Conservation (phyloP, 2,888 invertebrate genomes). For the Sphaeridia pumilis region DNA sequence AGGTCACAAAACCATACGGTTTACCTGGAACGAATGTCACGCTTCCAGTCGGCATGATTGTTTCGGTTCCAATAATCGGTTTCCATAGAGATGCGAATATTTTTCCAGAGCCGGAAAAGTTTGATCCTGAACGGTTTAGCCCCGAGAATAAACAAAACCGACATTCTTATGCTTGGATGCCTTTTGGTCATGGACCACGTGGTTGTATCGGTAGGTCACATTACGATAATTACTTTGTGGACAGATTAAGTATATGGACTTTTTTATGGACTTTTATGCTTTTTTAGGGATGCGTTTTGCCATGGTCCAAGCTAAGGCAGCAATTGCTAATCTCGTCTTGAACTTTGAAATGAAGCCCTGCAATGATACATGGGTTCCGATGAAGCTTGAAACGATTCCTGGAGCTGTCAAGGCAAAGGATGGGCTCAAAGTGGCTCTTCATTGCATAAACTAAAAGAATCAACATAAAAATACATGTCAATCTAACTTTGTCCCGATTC, state of each 20-base stretch:
- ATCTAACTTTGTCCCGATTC: no score
- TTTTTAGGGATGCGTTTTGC: slow-evolving; percentile 6
- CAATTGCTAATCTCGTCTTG: slow-evolving; percentile 1
- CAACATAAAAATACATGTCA: no score
- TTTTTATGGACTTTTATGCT: background rate
- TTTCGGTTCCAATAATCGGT: slow-evolving; percentile 8
- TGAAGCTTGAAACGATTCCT: background rate
- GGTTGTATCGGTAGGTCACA: slow-evolving; percentile 18
- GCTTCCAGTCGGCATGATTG: slow-evolving; percentile 8
- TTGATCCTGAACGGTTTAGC: slow-evolving; percentile 17
- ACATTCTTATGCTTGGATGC: slow-evolving; percentile 14
- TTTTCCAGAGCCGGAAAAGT: slow-evolving; percentile 16
- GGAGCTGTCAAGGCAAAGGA: background rate
- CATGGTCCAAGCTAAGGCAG: slow-evolving; percentile 7
- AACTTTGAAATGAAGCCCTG: slow-evolving; percentile 6
- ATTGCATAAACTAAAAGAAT: no score
- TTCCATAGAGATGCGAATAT: slow-evolving; percentile 12
- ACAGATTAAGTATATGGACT: background rate
- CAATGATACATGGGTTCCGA: background rate
- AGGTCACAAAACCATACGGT: slow-evolving; percentile 9
- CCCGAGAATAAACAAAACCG: slow-evolving; percentile 10
- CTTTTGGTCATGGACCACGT: slow-evolving; percentile 19
- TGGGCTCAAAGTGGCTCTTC: background rate
- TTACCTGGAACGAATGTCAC: slow-evolving; percentile 7
- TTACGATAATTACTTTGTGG: background rate